A percentile compares a stretch with the other conserved stretches of the same genome.
Conservation (phyloP, 2,888 invertebrate genomes). For the Coleophora deauratella region DNA sequence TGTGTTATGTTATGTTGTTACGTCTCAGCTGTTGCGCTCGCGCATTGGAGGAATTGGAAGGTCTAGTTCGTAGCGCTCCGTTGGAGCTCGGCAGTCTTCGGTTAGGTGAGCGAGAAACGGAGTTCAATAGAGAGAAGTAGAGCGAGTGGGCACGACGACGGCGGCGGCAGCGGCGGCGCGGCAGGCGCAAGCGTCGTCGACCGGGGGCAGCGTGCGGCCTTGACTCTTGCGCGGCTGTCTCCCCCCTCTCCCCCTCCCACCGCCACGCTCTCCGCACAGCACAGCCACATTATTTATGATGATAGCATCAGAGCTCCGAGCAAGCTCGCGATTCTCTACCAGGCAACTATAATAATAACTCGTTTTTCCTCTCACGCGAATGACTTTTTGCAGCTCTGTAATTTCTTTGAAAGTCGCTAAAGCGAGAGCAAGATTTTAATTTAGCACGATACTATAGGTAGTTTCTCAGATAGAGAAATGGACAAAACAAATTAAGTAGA, state of each 20-base stretch:
- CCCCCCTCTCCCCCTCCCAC: constrained; percentile 27
- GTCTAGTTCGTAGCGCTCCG: constrained; percentile 68
- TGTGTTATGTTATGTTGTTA: constrained; percentile 73
- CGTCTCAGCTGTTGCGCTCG: constrained; percentile 71
- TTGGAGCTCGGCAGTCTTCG: constrained; percentile 43
- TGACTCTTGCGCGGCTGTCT: constrained; percentile 71
- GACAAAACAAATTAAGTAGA: too few species aligned
- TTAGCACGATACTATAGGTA: too few species aligned
- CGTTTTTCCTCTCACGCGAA: constrained; percentile 71
- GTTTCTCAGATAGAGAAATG: too few species aligned
- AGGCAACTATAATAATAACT: constrained; percentile 66
- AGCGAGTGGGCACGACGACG: too few species aligned
- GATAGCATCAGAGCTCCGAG: constrained; percentile 68
- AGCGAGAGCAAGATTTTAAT: too few species aligned
- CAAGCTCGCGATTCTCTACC: constrained; percentile 66
- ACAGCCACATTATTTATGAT: constrained; percentile 71
- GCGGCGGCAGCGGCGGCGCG: constrained; percentile 38
- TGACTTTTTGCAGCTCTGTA: constrained; percentile 45
- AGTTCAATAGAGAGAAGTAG: too few species aligned
- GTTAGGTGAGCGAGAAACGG: constrained; percentile 42
- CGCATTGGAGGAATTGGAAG: constrained; percentile 49
- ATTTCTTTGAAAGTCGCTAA: constrained; percentile 12
- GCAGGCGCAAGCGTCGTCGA: constrained; percentile 76
- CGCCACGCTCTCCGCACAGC: constrained; percentile 49
- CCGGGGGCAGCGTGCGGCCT: constrained; percentile 83